Evolutionary conservation across 2,113 vertebrate species (phyloP), one percentile per base, ranked within the genome.

Genomic region (Calypte anna): DNA sequence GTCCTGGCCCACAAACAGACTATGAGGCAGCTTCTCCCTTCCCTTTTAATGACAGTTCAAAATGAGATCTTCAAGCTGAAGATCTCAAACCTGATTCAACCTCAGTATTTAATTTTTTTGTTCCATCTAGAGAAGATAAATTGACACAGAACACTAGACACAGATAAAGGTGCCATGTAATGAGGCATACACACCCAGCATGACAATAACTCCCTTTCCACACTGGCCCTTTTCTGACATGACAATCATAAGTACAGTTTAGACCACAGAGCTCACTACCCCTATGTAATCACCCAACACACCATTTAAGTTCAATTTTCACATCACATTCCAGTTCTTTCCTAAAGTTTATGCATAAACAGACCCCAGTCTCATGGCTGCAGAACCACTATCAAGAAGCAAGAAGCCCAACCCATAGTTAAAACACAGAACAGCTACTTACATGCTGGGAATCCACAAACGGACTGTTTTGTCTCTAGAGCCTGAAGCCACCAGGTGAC

Each of bases 401-500:
- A 55, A 75, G 40, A 79, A 88, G 75, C 27, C 38, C 54, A 91
- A 44, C 20, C 31, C 38, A 87, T 6, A 30, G 15, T 19, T 64
- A 59, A 73, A 86, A 58, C 22, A 63, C 14, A 44, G 14, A 70
- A 46, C 0, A 61, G 69, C 96, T 51, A 98, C 99, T 98, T 96
- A 99, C 99, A 98, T 95, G 51, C 97, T 99, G 53, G 99, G 99
- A n/a, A 99, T 94, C 99, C 99, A 99, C 31, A 99, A 98, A 28
- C 99, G 99, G 23, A 99, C 99, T 17, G 98, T 99, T 97, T 99
- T 99, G 96, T 99, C 99, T 66, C 99, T 98, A 62, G 99, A 99
- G 31, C 98, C 98, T 0, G 99, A 99, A 33, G 98, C 99, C 66
- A 99, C 97, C 31, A 99, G 97, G 82, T 99, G 99, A 58, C 99